Conservation (phyloP, 2,888 invertebrate species). For the Drosophila barbarae region DNA sequence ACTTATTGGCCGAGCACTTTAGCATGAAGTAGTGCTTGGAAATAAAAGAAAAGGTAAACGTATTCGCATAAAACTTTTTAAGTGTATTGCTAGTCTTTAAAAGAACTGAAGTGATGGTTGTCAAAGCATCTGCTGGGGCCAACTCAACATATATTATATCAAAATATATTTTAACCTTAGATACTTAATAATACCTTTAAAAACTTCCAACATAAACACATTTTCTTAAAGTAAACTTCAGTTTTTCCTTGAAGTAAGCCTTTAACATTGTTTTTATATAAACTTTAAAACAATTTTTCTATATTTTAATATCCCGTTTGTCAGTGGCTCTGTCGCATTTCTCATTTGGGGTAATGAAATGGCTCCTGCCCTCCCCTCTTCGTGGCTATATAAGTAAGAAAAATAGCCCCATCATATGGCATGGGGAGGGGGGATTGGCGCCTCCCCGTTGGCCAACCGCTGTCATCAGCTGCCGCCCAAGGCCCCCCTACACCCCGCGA, state of each 20-base stretch:
- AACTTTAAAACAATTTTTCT: constrained; percentile 12
- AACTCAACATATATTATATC: background rate
- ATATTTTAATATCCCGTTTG: constrained; percentile 9
- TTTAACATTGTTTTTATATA: background rate
- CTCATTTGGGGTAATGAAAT: constrained; percentile 37
- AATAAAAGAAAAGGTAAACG: background rate
- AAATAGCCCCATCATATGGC: constrained; percentile 61
- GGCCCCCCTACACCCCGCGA: constrained; percentile 12
- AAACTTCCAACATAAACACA: too few species aligned
- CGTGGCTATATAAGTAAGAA: constrained; percentile 59
- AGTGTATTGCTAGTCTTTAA: background rate
- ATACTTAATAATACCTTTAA: background rate
- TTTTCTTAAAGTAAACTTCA: too few species aligned
- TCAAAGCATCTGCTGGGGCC: background rate
- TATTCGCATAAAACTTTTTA: background rate
- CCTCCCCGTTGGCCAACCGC: constrained; percentile 29
- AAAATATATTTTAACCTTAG: background rate
- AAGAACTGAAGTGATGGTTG: background rate
- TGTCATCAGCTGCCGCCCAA: constrained; percentile 17
- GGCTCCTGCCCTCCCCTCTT: constrained; percentile 28
- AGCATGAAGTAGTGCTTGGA: background rate
- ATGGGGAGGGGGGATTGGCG: constrained; percentile 12
- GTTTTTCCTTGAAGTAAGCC: background rate
- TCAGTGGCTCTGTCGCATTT: constrained; percentile 23
- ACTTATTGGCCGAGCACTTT: background rate